A percentile compares a stretch with the other conserved stretches of the same genome.
Evolutionary conservation across 2,888 invertebrate species (phyloP).

Genomic region (Chirona hameri): DNA sequence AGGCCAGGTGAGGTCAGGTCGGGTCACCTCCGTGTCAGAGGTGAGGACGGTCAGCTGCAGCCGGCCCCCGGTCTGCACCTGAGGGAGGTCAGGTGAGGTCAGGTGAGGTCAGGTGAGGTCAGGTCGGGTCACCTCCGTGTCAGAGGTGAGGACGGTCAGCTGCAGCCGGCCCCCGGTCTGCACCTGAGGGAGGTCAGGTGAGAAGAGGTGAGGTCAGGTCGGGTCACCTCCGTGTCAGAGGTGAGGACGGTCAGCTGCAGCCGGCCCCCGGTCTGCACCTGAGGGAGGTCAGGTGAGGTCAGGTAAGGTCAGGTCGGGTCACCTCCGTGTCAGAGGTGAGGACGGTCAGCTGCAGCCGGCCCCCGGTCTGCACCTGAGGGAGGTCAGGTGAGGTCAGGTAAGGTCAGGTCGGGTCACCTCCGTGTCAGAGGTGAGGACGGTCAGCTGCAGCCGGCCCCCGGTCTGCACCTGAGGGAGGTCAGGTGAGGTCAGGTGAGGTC

Average conservation of each 20-base stretch:
- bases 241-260: slow-evolving; percentile 10
- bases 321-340: no score
- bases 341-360: no score
- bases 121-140: no score
- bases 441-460: neutral
- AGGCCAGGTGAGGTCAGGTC: no score
- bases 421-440: neutral
- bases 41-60: slow-evolving; percentile 10
- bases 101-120: no score
- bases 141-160: no score
- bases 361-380: no score
- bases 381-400: no score
- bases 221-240: neutral
- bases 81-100: neutral
- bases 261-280: neutral
- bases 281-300: neutral
- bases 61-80: neutral
- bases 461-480: neutral
- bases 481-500: neutral
- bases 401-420: neutral
- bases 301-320: no score
- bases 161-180: no score
- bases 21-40: neutral
- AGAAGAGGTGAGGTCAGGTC: no score
- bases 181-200: no score